phyloP scores from a whole-genome alignment of 2,113 vertebrate species.

The Regulus satrapa region DNA sequence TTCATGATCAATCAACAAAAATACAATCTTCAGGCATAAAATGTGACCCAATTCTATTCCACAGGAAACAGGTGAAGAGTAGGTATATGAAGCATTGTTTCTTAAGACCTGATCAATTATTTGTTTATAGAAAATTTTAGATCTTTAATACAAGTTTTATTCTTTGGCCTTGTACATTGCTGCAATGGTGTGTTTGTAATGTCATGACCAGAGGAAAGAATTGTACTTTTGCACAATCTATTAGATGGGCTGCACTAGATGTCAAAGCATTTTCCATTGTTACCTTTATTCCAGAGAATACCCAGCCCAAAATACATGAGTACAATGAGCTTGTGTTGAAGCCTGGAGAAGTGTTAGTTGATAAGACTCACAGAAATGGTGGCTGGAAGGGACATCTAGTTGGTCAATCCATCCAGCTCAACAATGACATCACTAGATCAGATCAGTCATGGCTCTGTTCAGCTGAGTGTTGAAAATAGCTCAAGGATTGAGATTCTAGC shows the following conservation, averaged over 20 bases:
- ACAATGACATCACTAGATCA: not conserved
- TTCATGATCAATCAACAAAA: not conserved
- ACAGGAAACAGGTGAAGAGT: not conserved
- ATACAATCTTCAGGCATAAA: not conserved
- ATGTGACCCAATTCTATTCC: not conserved
- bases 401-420: not conserved
- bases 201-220: not conserved
- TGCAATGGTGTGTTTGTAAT: not conserved
- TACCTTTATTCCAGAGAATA: not conserved
- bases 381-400: not conserved
- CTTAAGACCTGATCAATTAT: not conserved
- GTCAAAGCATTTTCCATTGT: not conserved
- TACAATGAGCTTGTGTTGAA: not conserved
- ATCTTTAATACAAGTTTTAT: not conserved
- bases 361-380: not conserved
- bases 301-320: not conserved
- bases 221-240: accelerated
- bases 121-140: not conserved
- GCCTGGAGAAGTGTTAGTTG: not conserved
- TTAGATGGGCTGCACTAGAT: not conserved
- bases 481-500: not conserved
- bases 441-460: not conserved
- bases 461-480: not conserved
- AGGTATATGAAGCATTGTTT: not conserved
- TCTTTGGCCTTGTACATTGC: not conserved